Percentiles rank a stretch among this genome's conserved stretches.
phyloP scores from a whole-genome alignment of 2,797 vertebrate species.

The Sardinella longiceps region DNA sequence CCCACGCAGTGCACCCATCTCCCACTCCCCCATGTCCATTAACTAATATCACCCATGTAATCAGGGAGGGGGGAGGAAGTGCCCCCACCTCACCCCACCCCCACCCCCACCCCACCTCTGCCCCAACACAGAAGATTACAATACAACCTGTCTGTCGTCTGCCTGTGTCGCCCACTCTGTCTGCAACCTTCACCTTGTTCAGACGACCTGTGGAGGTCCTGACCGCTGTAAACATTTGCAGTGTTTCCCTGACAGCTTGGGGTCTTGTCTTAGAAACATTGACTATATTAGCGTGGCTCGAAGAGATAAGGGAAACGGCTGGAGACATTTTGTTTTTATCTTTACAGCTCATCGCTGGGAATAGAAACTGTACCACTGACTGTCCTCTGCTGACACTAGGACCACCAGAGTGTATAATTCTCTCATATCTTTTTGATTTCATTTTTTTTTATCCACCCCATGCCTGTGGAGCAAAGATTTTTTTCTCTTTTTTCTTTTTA shows the following conservation, averaged over 20 bases:
- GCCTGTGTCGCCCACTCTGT: constrained; percentile 43
- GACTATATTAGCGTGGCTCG: background rate
- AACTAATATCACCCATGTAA: constrained; percentile 65
- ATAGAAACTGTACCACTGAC: background rate
- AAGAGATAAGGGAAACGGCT: constrained; percentile 19
- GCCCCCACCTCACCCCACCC: background rate
- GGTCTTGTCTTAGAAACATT: constrained; percentile 7
- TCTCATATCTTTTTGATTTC: constrained; percentile 20
- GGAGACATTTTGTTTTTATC: background rate
- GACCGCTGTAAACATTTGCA: constrained; percentile 29
- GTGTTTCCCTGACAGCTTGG: background rate
- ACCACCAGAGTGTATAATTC: background rate
- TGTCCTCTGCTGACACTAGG: background rate
- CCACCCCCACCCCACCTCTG: background rate
- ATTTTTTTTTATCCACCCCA: background rate
- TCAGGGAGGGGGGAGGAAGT: constrained; percentile 54
- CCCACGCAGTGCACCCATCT: background rate
- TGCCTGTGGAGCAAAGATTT: background rate
- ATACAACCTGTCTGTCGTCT: constrained; percentile 62
- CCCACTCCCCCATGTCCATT: constrained; percentile 54
- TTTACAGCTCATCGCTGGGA: constrained; percentile 17
- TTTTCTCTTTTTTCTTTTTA: background rate
- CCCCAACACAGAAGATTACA: constrained; percentile 57
- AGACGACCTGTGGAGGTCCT: constrained; percentile 35
- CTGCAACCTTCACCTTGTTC: constrained; percentile 48